Conservation (phyloP, 2,888 invertebrate species). For the Nemapogon koenigi region DNA sequence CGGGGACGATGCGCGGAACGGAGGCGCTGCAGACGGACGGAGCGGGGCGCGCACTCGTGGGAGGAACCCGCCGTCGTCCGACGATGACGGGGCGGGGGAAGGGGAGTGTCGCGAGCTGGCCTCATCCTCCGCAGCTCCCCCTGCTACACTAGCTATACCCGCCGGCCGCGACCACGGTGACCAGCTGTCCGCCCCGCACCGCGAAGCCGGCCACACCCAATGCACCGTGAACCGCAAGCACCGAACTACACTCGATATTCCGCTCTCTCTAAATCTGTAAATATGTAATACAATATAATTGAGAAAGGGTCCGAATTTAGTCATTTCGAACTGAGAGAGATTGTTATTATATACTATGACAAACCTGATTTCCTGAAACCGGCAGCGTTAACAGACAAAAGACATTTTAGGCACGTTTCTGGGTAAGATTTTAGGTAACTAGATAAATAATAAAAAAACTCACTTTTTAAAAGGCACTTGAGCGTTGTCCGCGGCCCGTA, state of each 20-base stretch:
- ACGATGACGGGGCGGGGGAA: conserved; percentile 60
- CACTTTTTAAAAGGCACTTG: conserved; percentile 99
- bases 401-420: no score
- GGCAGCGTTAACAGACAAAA: conserved; percentile 23
- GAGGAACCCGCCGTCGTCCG: conserved; percentile 86
- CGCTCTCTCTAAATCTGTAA: conserved; percentile 88
- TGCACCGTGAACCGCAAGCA: conserved; percentile 64
- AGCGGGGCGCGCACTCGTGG: conserved; percentile 58
- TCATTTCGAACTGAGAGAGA: no score
- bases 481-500: conserved; percentile 93
- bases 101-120: conserved; percentile 38
- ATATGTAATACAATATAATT: no score
- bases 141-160: no score
- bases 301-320: no score
- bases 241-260: conserved; percentile 91
- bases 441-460: conserved; percentile 53
- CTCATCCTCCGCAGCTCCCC: conserved; percentile 33
- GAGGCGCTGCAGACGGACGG: conserved; percentile 69
- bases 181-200: conserved; percentile 50
- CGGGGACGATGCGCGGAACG: conserved; percentile 53
- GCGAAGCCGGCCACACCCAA: conserved; percentile 80
- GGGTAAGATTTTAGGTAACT: no score
- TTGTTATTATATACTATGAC: no score
- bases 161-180: conserved; percentile 23
- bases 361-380: conserved; percentile 51